Conservation (phyloP, 2,797 vertebrate genomes). For the Microctenopoma stevenorrisi region DNA sequence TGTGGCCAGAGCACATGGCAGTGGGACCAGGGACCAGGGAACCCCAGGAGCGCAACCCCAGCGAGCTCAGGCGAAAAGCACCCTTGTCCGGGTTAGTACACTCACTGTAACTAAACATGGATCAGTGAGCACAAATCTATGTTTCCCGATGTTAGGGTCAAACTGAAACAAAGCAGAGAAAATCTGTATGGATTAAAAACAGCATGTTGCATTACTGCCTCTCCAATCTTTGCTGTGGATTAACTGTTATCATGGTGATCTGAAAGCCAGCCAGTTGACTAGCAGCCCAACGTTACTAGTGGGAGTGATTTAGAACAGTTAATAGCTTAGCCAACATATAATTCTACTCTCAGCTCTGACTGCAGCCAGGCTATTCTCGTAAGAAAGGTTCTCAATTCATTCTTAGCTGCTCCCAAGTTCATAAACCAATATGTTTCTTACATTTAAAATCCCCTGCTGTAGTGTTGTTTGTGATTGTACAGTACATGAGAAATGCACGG, state of each 20-base stretch:
- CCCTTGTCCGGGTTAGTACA: slow-evolving; percentile 92
- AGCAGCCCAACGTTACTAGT: slow-evolving; percentile 48
- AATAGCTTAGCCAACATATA: slow-evolving; percentile 47
- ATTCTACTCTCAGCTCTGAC: slow-evolving; percentile 30
- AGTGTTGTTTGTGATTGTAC: slow-evolving; percentile 29
- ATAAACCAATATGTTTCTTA: slow-evolving; percentile 28
- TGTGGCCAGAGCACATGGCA: slow-evolving; percentile 76
- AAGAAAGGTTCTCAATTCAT: slow-evolving; percentile 23
- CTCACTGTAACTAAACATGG: slow-evolving; percentile 34
- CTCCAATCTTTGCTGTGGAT: slow-evolving; percentile 73
- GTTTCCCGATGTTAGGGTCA: slow-evolving; percentile 65
- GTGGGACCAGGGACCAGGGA: slow-evolving; percentile 86
- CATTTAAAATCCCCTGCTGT: slow-evolving; percentile 26
- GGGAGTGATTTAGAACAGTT: slow-evolving; percentile 52
- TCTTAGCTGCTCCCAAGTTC: slow-evolving; percentile 25
- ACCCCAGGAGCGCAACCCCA: slow-evolving; percentile 86
- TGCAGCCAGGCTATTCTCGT: slow-evolving; percentile 27
- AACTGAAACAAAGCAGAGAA: slow-evolving; percentile 64
- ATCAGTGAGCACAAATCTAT: slow-evolving; percentile 54
- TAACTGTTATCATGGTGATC: slow-evolving; percentile 69
- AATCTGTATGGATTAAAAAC: slow-evolving; percentile 76
- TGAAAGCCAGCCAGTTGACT: slow-evolving; percentile 63
- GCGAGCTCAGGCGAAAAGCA: slow-evolving; percentile 91
- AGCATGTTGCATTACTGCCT: slow-evolving; percentile 70
- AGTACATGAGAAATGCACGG: slow-evolving; percentile 31